Evolutionary conservation across 2,113 vertebrate species (phyloP).

Genomic region (Stictonetta naevosa): DNA sequence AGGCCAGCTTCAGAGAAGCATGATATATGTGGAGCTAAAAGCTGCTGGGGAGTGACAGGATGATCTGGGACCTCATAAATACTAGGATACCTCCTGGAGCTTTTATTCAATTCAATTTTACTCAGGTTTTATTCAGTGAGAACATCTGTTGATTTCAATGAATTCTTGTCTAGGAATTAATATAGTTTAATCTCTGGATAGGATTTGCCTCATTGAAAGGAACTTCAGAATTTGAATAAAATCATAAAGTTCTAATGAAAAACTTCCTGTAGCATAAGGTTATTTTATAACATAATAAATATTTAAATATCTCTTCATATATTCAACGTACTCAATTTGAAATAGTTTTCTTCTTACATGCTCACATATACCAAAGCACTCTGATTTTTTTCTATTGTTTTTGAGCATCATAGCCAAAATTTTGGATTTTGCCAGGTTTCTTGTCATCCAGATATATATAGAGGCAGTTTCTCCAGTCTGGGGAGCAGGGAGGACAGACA

Average conservation of each 20-base stretch:
- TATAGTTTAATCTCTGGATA: conserved; percentile 32
- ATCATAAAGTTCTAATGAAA: conserved; percentile 38
- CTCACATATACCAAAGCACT: neutral
- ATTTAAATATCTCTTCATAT: conserved; percentile 31
- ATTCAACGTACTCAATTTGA: neutral
- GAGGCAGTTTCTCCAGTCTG: neutral
- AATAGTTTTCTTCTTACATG: neutral
- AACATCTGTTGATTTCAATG: conserved; percentile 34
- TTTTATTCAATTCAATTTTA: conserved; percentile 36
- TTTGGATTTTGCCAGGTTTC: neutral
- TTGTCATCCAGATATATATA: neutral
- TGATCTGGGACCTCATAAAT: conserved; percentile 22
- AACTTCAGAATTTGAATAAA: conserved; percentile 46
- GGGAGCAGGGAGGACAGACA: too few species aligned
- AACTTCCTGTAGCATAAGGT: conserved; percentile 13
- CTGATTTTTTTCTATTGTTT: neutral
- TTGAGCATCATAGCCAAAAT: neutral
- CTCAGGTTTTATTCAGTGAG: conserved; percentile 23
- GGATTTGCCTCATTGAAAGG: conserved; percentile 14
- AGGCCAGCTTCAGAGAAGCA: neutral
- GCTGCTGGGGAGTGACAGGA: conserved; percentile 13
- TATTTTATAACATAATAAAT: conserved; percentile 38
- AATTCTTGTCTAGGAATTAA: conserved; percentile 40
- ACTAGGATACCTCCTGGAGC: neutral
- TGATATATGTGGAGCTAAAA: neutral